phyloP scores from a whole-genome alignment of 2,888 invertebrate genomes.

The Caenorhabditis sulstoni region DNA sequence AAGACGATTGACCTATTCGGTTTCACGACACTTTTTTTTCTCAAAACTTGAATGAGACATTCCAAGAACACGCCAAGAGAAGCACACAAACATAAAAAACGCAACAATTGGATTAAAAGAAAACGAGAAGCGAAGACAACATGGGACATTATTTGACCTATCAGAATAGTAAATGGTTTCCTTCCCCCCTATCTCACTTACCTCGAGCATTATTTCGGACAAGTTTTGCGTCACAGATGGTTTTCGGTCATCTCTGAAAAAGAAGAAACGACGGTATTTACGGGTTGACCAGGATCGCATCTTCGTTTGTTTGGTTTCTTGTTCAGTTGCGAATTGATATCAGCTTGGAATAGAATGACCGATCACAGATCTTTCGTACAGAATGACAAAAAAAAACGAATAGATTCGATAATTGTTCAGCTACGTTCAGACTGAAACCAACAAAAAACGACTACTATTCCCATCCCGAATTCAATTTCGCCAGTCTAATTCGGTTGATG shows the following conservation, averaged over 20 bases:
- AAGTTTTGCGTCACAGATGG: constrained; percentile 79
- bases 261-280: constrained; percentile 12
- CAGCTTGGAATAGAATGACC: background rate
- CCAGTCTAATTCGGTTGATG: background rate
- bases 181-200: constrained; percentile 39
- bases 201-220: constrained; percentile 79
- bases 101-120: constrained; percentile 31
- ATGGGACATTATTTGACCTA: constrained; percentile 9
- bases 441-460: constrained; percentile 22
- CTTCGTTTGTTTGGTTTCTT: background rate
- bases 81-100: constrained; percentile 10
- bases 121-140: constrained; percentile 15
- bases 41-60: background rate
- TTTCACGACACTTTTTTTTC: background rate
- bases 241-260: constrained; percentile 77
- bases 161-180: constrained; percentile 30
- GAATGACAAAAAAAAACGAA: background rate
- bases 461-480: background rate
- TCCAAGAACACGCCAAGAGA: constrained; percentile 25
- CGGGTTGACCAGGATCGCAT: constrained; percentile 44
- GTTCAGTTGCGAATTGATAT: no score
- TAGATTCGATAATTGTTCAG: background rate
- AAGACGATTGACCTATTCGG: background rate
- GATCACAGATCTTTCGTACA: constrained; percentile 38
- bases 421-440: constrained; percentile 10